A percentile compares a stretch with the other conserved stretches of the same genome.
These are phyloP conservation scores for Dryocosmus kuriphilus DNA, from an alignment of 2,888 invertebrate species.

Conservation along the genomic window DNA sequence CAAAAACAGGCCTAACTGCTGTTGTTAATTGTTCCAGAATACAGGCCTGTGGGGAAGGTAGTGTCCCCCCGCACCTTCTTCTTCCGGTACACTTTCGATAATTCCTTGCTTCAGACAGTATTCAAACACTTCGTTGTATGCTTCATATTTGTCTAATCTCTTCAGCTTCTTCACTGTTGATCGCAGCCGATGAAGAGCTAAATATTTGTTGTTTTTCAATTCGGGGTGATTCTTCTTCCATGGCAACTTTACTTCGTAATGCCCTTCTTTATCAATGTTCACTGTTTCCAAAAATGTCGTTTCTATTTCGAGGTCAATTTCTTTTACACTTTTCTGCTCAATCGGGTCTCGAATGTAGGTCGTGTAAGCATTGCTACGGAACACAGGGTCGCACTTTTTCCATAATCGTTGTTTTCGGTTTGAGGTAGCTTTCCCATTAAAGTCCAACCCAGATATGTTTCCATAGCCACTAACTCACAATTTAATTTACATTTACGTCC, in stretches of 20 bases:
- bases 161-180: slow-evolving; percentile 56
- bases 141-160: slow-evolving; percentile 51
- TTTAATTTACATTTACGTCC: too few relatives aligned
- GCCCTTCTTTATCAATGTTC: slow-evolving; percentile 47
- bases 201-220: too few relatives aligned
- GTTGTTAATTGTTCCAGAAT: slow-evolving; percentile 53
- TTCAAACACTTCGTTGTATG: slow-evolving; percentile 61
- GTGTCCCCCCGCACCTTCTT: slow-evolving; percentile 44
- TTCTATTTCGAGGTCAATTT: not conserved
- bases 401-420: too few relatives aligned
- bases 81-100: slow-evolving; percentile 59
- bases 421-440: too few relatives aligned
- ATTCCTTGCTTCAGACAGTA: slow-evolving; percentile 64
- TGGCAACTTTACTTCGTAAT: too few relatives aligned
- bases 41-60: slow-evolving; percentile 57
- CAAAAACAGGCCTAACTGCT: slow-evolving; percentile 59
- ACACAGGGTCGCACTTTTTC: too few relatives aligned
- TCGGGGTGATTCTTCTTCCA: too few relatives aligned
- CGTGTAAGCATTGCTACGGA: too few relatives aligned
- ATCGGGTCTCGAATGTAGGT: too few relatives aligned
- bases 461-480: too few relatives aligned
- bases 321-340: too few relatives aligned
- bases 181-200: slow-evolving; percentile 59
- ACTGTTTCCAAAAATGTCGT: slow-evolving; percentile 60
- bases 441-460: too few relatives aligned